Percentiles rank a stretch among this genome's conserved stretches.
Conservation (phyloP, 1,140 invertebrate species). For the Philaenus spumarius region DNA sequence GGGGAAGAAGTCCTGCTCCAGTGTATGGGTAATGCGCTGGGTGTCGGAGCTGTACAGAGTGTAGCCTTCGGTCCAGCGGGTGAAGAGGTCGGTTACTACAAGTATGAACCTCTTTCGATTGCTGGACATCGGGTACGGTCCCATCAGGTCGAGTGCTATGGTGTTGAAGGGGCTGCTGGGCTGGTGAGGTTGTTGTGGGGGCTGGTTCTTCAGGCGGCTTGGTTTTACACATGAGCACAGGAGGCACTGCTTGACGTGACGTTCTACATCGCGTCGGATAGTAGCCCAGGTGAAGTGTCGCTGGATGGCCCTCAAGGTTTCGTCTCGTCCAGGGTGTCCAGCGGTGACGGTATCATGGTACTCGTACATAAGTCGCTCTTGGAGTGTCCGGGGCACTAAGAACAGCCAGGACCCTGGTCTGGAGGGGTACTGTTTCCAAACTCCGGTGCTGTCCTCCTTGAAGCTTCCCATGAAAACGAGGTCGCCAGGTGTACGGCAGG, state of each 20-base stretch:
- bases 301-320: no score
- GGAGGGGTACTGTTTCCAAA: no score
- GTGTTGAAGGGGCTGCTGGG: background rate
- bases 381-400: no score
- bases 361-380: no score
- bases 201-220: background rate
- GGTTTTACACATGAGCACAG: background rate
- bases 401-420: no score
- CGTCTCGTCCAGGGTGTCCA: no score
- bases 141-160: background rate
- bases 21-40: background rate
- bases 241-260: background rate
- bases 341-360: no score
- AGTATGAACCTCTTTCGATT: background rate
- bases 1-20: conserved; percentile 4
- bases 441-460: no score
- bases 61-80: conserved; percentile 1
- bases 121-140: background rate
- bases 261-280: background rate
- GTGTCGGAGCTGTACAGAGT: background rate
- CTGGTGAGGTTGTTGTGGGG: background rate
- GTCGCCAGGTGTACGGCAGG: no score
- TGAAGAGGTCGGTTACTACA: background rate
- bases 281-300: background rate
- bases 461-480: no score